Evolutionary conservation across 2,888 invertebrate genomes (phyloP).

Genomic region (Alloscopus bannaensis): DNA sequence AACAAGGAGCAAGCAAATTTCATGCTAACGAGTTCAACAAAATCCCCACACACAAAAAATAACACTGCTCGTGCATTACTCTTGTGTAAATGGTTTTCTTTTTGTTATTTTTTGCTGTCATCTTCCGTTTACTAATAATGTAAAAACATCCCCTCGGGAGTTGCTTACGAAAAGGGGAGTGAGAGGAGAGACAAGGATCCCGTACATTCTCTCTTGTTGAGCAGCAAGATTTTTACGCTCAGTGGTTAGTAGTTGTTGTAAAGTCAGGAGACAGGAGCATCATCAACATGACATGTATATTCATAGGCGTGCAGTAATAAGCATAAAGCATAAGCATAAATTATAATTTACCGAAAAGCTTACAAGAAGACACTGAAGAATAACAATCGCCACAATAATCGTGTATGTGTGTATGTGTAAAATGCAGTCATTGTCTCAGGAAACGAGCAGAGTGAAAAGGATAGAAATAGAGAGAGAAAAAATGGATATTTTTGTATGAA

Average conservation of each 20-base stretch:
- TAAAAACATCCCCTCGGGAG: not conserved
- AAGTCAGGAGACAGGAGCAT: constrained; percentile 1
- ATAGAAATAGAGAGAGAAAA: constrained; percentile 1
- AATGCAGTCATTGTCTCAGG: constrained; percentile 49
- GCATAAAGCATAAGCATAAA: constrained; percentile 59
- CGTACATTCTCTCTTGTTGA: too few relatives aligned
- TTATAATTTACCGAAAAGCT: constrained; percentile 64
- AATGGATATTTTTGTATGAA: constrained; percentile 9
- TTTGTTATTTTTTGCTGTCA: constrained; percentile 60
- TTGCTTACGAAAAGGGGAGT: too few relatives aligned
- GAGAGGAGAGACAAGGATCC: too few relatives aligned
- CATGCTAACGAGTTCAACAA: constrained; percentile 62
- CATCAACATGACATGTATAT: constrained; percentile 59
- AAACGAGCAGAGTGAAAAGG: constrained; percentile 7
- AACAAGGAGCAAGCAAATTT: constrained; percentile 57
- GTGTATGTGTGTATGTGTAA: constrained; percentile 58
- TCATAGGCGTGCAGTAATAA: constrained; percentile 65
- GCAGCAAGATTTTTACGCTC: constrained; percentile 48
- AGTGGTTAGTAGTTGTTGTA: constrained; percentile 31
- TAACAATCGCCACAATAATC: too few relatives aligned
- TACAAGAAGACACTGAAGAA: constrained; percentile 46
- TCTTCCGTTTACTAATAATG: constrained; percentile 55
- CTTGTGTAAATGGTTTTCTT: too few relatives aligned
- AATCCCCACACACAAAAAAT: constrained; percentile 39
- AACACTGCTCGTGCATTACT: too few relatives aligned